phyloP scores from a whole-genome alignment of 2,797 vertebrate genomes.

The Antrozous pallidus region DNA sequence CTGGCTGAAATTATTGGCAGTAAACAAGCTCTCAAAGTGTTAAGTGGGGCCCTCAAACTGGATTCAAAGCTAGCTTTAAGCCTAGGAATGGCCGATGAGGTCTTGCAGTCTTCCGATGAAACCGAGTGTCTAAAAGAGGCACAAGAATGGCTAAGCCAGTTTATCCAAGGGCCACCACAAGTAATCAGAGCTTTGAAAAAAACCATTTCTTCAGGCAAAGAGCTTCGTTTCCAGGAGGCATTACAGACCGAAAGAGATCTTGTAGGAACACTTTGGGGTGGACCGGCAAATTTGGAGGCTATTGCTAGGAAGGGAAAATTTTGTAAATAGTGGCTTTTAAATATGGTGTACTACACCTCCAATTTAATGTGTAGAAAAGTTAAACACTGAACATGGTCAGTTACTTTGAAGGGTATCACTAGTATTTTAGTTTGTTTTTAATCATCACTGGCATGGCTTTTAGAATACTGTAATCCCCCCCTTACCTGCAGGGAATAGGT shows the following conservation, averaged over 20 bases:
- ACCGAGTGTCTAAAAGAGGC: slow-evolving; percentile 78
- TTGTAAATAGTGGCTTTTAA: slow-evolving; percentile 80
- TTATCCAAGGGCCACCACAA: slow-evolving; percentile 84
- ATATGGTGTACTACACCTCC: slow-evolving; percentile 12
- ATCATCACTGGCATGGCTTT: background rate
- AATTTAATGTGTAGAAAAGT: background rate
- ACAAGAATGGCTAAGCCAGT: slow-evolving; percentile 86
- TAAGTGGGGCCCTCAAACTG: slow-evolving; percentile 85
- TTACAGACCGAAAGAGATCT: slow-evolving; percentile 90
- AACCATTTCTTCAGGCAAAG: slow-evolving; percentile 88
- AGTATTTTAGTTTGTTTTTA: background rate
- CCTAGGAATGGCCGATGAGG: slow-evolving; percentile 87
- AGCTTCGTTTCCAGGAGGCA: slow-evolving; percentile 88
- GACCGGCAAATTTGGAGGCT: slow-evolving; percentile 90
- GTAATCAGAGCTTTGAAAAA: slow-evolving; percentile 91
- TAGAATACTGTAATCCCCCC: background rate
- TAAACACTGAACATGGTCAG: background rate
- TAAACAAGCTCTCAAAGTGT: slow-evolving; percentile 87
- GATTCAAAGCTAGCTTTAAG: slow-evolving; percentile 82
- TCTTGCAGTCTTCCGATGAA: slow-evolving; percentile 77
- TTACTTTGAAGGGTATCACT: background rate
- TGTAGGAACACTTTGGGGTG: slow-evolving; percentile 94
- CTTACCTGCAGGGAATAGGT: background rate
- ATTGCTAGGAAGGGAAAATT: slow-evolving; percentile 87
- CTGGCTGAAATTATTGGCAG: slow-evolving; percentile 88